Evolutionary conservation across 2,888 invertebrate species (phyloP).

Genomic region (Machimus rusticus): DNA sequence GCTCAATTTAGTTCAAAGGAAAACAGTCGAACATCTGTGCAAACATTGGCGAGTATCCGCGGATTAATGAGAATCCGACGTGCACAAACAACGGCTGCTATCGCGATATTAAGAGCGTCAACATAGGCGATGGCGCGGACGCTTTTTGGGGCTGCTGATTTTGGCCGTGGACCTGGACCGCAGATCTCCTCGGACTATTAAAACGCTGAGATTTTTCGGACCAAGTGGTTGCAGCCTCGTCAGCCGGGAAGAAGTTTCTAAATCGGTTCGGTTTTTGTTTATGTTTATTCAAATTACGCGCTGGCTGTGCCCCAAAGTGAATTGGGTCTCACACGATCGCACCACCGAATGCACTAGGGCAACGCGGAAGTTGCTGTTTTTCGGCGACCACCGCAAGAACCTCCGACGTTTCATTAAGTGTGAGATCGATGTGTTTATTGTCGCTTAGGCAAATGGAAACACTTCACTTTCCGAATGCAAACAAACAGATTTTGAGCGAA

Average conservation of each 20-base stretch:
- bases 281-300: constrained; percentile 22
- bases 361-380: constrained; percentile 1
- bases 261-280: neutral
- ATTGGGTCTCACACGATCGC: neutral
- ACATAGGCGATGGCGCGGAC: neutral
- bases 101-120: constrained; percentile 9
- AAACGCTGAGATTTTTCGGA: neutral
- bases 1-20: constrained; percentile 36
- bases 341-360: neutral
- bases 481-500: constrained; percentile 20
- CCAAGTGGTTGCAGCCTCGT: constrained; percentile 12
- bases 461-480: constrained; percentile 17
- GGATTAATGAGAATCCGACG: constrained; percentile 43
- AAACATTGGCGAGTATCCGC: constrained; percentile 38
- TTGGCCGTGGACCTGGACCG: neutral
- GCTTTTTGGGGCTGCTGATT: neutral
- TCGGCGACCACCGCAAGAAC: neutral
- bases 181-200: neutral
- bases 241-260: neutral
- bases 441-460: constrained; percentile 33
- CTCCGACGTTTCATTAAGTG: constrained; percentile 10
- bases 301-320: constrained; percentile 1
- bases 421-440: constrained; percentile 31
- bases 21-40: constrained; percentile 43
- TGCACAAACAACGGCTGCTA: constrained; percentile 29